Percentiles rank a stretch among this genome's conserved stretches.
Evolutionary conservation across 2,888 invertebrate species (phyloP).

Genomic region (Hydrotaea cyrtoneurina): DNA sequence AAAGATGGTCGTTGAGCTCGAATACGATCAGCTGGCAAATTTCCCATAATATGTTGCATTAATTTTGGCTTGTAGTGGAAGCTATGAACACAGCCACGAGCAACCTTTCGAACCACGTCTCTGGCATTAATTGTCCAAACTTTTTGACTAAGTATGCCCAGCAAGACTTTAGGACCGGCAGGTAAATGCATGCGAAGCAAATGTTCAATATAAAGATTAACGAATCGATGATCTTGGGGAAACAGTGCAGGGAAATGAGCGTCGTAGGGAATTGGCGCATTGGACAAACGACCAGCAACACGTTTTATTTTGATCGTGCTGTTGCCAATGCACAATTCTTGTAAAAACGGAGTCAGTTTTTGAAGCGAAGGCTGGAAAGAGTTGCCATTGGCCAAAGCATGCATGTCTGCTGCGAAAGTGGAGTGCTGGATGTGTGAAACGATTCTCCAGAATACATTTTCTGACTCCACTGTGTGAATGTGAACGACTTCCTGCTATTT

Average conservation of each 20-base stretch:
- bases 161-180: constrained; percentile 42
- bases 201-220: background rate
- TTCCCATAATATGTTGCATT: too few species aligned
- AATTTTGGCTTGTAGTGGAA: too few species aligned
- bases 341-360: background rate
- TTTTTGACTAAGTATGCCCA: too few species aligned
- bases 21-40: too few species aligned
- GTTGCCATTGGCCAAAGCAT: background rate
- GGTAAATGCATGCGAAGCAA: background rate
- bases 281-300: constrained; percentile 70
- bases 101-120: too few species aligned
- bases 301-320: too few species aligned
- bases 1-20: too few species aligned
- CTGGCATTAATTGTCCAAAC: too few species aligned
- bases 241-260: constrained; percentile 67
- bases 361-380: constrained; percentile 57
- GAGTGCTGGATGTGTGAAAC: constrained; percentile 23
- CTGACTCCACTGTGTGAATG: constrained; percentile 10
- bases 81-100: too few species aligned
- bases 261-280: constrained; percentile 65
- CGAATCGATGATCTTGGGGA: background rate
- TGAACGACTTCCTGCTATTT: background rate
- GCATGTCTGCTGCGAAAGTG: background rate
- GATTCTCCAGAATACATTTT: constrained; percentile 24
- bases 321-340: too few species aligned